phyloP scores from a whole-genome alignment of 1,140 invertebrate genomes.

The Drosophila melanica region DNA sequence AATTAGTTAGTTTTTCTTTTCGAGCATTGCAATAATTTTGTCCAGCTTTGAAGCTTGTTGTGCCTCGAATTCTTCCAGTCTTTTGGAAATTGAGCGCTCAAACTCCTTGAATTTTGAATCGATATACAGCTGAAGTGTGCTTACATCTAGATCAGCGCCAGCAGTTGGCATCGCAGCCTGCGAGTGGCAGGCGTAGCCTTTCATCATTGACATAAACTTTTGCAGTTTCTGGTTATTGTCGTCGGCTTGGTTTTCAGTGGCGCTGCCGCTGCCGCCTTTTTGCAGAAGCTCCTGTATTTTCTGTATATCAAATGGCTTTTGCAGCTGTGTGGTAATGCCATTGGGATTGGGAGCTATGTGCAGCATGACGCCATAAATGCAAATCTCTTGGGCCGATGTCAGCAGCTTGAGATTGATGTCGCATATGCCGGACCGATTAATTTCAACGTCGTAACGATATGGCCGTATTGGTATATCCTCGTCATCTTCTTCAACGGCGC shows the following conservation, averaged over 20 bases:
- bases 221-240: conserved; percentile 56
- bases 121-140: conserved; percentile 38
- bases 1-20: conserved; percentile 34
- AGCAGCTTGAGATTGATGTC: conserved; percentile 66
- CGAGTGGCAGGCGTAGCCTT: conserved; percentile 19
- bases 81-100: conserved; percentile 37
- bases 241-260: conserved; percentile 25
- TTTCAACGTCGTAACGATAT: conserved; percentile 79
- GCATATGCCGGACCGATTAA: conserved; percentile 71
- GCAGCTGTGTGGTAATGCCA: conserved; percentile 73
- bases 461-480: conserved; percentile 52
- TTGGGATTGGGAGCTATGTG: conserved; percentile 78
- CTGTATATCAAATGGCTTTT: conserved; percentile 55
- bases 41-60: conserved; percentile 54
- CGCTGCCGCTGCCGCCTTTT: conserved; percentile 31
- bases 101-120: conserved; percentile 48
- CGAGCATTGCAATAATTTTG: conserved; percentile 56
- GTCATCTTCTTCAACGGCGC: conserved; percentile 63
- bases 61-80: conserved; percentile 57
- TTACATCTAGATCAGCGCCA: neutral
- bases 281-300: conserved; percentile 68
- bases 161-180: neutral
- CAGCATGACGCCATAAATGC: conserved; percentile 69
- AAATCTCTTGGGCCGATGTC: conserved; percentile 63
- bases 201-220: conserved; percentile 60